phyloP scores from a whole-genome alignment of 2,797 vertebrate species.

The Anolis apletophallus region DNA sequence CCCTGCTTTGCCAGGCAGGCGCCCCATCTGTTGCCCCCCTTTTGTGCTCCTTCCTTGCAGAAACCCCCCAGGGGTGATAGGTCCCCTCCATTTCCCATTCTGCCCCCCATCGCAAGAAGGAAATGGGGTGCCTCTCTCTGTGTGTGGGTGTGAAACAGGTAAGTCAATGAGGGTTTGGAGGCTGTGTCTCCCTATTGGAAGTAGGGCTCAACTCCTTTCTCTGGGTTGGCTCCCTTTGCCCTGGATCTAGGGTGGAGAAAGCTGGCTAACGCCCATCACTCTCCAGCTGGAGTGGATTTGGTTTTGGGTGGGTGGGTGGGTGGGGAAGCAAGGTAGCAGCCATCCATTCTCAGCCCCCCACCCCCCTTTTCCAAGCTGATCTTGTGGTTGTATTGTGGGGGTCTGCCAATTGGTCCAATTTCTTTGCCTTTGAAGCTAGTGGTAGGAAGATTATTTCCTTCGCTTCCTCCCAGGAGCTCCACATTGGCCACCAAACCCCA shows the following conservation, averaged over 20 bases:
- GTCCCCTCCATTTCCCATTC: background rate
- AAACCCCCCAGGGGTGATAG: background rate
- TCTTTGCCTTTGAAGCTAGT: background rate
- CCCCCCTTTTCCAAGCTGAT: background rate
- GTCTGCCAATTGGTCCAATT: background rate
- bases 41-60: background rate
- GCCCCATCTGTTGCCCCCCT: background rate
- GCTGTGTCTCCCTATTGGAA: background rate
- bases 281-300: conserved; percentile 3
- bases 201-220: background rate
- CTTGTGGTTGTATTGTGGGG: background rate
- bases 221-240: background rate
- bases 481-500: background rate
- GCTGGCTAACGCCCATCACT: conserved; percentile 39
- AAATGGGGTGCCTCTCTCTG: background rate
- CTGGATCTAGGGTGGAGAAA: conserved; percentile 15
- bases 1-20: background rate
- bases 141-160: too few relatives aligned
- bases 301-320: background rate
- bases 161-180: too few relatives aligned
- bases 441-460: background rate
- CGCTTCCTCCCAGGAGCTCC: background rate
- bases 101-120: too few relatives aligned
- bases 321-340: background rate
- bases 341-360: background rate